Evolutionary conservation across 2,888 invertebrate genomes (phyloP), one percentile per base, ranked within the genome.

Genomic region (Acleris holmiana): DNA sequence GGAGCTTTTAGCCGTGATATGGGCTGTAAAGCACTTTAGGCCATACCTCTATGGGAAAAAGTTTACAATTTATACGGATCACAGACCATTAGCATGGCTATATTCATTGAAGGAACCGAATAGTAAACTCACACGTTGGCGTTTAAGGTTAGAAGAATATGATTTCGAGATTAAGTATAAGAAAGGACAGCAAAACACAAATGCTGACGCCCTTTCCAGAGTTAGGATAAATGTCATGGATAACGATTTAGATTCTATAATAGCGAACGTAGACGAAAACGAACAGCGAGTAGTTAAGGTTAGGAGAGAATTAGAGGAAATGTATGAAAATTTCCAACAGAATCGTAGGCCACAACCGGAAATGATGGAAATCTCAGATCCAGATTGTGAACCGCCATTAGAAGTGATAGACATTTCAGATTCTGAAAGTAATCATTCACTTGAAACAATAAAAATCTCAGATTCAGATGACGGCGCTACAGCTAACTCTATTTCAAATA

Each of bases 101-200:
- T n/a, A n/a, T 55, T 66, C 35, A 15, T 6, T 68, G 17, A 70
- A 71, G 47, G 69, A 73, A 13, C 69, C 71, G 0, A 69, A 69
- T 49, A 68, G 71, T 2, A 66, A 69, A 19, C 51, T 75, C 0
- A 75, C 72, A 2, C 41, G 74, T 6, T 74, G 74, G 73, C 23
- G 69, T 6, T 44, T 76, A n/a, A 69, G 68, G 25, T 23, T 73
- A 13, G 51, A 59, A 18, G 73, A 76, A 62, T 74, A 74, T 41
- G 60, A 72, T 23, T 74, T 68, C 23, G 53, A 69, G 6, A 57
- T 71, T 2, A 19, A 66, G 2, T 71, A 73, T 35, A 70, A 69
- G 41, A 68, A 68, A 13, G 71, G 71, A 0, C 69, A 70, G 19
- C 18, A 41, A 5, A 70, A 69, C 23, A 69, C 67, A 0, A 70